Conservation (phyloP, 2,888 invertebrate species). For the Venusia cambrica region DNA sequence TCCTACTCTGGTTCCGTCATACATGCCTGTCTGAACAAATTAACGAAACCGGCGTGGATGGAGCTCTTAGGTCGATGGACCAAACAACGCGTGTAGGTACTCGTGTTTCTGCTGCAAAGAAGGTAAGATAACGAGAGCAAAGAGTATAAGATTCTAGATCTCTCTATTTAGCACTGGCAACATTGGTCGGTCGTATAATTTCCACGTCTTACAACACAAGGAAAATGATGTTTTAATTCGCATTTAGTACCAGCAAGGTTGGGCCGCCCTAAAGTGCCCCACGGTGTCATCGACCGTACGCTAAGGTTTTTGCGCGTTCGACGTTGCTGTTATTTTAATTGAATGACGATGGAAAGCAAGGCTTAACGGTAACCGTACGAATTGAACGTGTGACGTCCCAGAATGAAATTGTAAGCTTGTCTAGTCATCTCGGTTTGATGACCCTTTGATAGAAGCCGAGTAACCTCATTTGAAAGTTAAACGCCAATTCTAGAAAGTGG, state of each 20-base stretch:
- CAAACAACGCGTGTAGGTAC: neutral
- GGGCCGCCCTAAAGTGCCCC: conserved; percentile 77
- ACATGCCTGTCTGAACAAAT: conserved; percentile 14
- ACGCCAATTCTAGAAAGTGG: conserved; percentile 9
- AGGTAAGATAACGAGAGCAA: neutral
- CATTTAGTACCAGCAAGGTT: conserved; percentile 55
- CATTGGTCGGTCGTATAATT: conserved; percentile 12
- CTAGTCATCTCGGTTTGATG: conserved; percentile 21
- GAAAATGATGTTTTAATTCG: conserved; percentile 49
- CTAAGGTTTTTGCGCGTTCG: conserved; percentile 73
- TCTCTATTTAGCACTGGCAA: conserved; percentile 2
- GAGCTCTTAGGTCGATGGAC: conserved; percentile 8
- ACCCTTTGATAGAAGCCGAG: conserved; percentile 14
- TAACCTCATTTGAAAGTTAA: conserved; percentile 16
- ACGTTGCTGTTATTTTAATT: conserved; percentile 74
- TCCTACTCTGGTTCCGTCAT: conserved; percentile 14
- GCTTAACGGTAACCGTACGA: conserved; percentile 52
- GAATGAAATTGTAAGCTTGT: conserved; percentile 29
- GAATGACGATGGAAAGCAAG: conserved; percentile 70
- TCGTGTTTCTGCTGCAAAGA: neutral
- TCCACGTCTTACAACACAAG: conserved; percentile 25
- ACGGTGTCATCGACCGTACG: conserved; percentile 71
- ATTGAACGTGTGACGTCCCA: conserved; percentile 41
- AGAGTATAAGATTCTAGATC: neutral
- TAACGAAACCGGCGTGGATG: conserved; percentile 9